Percentiles rank a stretch among this genome's conserved stretches.
These are phyloP conservation scores for Amphiduros pacificus DNA, from an alignment of 2,888 invertebrate genomes.

Conservation along the genomic window DNA sequence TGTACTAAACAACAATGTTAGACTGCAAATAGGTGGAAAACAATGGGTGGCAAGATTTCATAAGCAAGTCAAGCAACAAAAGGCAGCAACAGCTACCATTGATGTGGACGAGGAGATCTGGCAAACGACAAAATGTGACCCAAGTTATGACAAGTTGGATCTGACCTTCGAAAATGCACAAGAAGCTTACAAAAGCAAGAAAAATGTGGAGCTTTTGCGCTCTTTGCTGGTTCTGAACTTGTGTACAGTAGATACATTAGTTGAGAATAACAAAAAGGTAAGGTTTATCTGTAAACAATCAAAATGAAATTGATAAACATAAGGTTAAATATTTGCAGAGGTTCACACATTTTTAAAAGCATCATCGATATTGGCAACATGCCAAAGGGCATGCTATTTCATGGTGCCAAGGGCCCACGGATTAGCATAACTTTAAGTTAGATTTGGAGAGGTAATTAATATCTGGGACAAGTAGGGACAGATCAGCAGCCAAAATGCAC, in stretches of 20 bases:
- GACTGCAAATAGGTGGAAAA: neutral
- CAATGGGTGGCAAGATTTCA: neutral
- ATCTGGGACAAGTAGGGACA: no score
- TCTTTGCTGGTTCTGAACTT: slow-evolving; percentile 90
- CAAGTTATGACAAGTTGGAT: slow-evolving; percentile 35
- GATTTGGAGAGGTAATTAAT: no score
- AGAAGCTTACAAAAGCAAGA: slow-evolving; percentile 94
- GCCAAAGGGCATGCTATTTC: no score
- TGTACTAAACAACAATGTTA: neutral
- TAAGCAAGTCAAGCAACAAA: neutral
- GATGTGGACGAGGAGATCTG: neutral
- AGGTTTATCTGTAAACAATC: neutral
- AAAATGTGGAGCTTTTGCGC: slow-evolving; percentile 85
- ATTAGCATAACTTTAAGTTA: no score
- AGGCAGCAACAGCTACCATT: slow-evolving; percentile 4
- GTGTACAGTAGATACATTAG: slow-evolving; percentile 83
- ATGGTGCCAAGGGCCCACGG: no score
- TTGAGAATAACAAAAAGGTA: slow-evolving; percentile 92
- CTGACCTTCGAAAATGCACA: slow-evolving; percentile 77
- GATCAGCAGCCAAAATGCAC: no score
- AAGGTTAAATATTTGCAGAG: no score
- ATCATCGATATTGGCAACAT: no score
- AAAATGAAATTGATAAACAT: neutral
- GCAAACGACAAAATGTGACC: neutral
- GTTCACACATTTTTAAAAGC: no score